Evolutionary conservation across 1,140 invertebrate genomes (phyloP), one percentile per base, ranked within the genome.

Genomic region (Drosophila eugracilis): DNA sequence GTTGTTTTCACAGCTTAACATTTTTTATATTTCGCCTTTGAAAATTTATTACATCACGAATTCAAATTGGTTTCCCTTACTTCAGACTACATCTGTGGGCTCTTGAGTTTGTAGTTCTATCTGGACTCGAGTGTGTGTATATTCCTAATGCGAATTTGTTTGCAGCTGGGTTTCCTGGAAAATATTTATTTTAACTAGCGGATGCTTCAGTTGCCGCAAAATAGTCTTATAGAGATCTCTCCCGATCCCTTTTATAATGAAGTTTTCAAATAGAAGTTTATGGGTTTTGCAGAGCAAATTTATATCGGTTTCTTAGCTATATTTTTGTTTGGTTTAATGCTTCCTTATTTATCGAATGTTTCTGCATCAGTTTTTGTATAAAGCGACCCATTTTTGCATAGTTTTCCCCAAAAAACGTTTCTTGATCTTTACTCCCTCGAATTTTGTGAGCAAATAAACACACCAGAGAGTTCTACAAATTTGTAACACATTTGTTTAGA

Each of bases 91-190:
- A 60, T 84, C 57, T 55, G 73, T 59, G 53, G 71, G 69, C 78
- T 80, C 65, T 67, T 28, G 60, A 30, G 65, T 53, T 53, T 67
- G 62, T 67, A 67, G 34, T 67, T 67, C 53, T 53, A 42, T 69
- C 36, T 19, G n/a, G n/a, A 17, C 30, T 15, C 21, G 60, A n/a
- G n/a, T 28, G 28, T 41, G 24, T 34, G 63, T 65, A 28, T 26
- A 21, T 50, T 60, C 15, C 30, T 32, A 28, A 52, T 67, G 62
- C 63, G 65, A 69, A 67, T 80, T 79, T 67, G 70, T 75, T 85
- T 77, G 85, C 80, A 89, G 85, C 85, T 89, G 85, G 44, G 69
- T 53, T 89, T 89, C 86, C 86, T 78, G 80, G 86, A 89, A 89
- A 74, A 81, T 84, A 77, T 79, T 79, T 62, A 80, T 77, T 52